Evolutionary conservation across 2,797 vertebrate genomes (phyloP).

Genomic region (Oceanodroma leucorhoa): DNA sequence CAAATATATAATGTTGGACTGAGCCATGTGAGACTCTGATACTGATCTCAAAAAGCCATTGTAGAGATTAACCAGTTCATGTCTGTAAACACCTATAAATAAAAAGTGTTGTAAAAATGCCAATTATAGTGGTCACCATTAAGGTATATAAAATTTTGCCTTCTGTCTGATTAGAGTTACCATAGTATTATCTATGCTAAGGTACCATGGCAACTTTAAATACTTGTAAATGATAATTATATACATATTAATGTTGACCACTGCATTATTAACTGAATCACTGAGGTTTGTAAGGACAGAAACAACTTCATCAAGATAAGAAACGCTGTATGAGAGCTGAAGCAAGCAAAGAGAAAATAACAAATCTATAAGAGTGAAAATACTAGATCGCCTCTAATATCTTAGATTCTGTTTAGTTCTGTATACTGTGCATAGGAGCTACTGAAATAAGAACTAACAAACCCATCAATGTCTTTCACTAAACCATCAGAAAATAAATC

Average conservation of each 20-base stretch:
- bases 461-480: not conserved
- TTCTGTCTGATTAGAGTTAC: not conserved
- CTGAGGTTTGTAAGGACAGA: not conserved
- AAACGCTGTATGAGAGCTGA: not conserved
- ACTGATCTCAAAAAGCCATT: not conserved
- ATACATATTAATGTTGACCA: not conserved
- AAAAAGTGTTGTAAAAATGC: not conserved
- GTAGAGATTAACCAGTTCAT: not conserved
- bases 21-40: not conserved
- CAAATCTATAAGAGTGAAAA: not conserved
- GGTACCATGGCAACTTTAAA: not conserved
- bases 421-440: not conserved
- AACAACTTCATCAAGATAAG: not conserved
- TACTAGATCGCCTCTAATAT: not conserved
- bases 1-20: not conserved
- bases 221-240: not conserved
- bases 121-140: not conserved
- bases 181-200: not conserved
- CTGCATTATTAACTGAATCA: not conserved
- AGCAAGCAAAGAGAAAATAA: not conserved
- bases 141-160: not conserved
- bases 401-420: not conserved
- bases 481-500: not conserved
- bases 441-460: constrained; percentile 10
- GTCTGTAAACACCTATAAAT: not conserved